Conservation (phyloP, 2,113 vertebrate species). For the Agapornis roseicollis region DNA sequence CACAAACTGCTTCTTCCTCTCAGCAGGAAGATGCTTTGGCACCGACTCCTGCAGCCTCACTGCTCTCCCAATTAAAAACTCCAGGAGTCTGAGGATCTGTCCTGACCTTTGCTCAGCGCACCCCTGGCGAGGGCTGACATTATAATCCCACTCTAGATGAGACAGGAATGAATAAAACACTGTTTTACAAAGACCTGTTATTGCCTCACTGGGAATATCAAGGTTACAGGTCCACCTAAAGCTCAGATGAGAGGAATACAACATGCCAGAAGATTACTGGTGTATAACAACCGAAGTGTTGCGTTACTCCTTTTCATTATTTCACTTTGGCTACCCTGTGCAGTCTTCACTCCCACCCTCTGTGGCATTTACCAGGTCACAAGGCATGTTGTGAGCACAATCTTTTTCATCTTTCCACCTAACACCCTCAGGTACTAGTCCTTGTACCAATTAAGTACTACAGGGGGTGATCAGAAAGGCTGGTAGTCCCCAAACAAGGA, state of each 20-base stretch:
- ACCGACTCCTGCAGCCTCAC: background rate
- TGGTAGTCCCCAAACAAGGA: background rate
- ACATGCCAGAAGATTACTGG: background rate
- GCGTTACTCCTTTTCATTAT: background rate
- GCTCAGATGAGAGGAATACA: background rate
- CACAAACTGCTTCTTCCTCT: background rate
- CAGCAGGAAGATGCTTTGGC: background rate
- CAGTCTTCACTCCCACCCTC: background rate
- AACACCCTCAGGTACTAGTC: background rate
- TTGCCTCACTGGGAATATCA: background rate
- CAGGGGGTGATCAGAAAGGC: background rate
- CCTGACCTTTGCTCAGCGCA: background rate
- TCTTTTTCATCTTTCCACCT: background rate
- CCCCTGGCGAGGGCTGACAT: background rate
- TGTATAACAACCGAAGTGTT: background rate
- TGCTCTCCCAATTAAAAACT: background rate
- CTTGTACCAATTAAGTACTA: background rate
- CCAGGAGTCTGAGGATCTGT: background rate
- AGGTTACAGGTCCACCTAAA: conserved; percentile 9
- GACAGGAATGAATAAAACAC: background rate
- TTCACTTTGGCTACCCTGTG: background rate
- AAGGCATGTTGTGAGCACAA: background rate
- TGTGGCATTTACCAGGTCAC: background rate
- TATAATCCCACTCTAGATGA: background rate
- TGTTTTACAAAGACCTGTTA: conserved; percentile 5